phyloP scores from a whole-genome alignment of 1,140 invertebrate genomes.

The Papilio machaon region DNA sequence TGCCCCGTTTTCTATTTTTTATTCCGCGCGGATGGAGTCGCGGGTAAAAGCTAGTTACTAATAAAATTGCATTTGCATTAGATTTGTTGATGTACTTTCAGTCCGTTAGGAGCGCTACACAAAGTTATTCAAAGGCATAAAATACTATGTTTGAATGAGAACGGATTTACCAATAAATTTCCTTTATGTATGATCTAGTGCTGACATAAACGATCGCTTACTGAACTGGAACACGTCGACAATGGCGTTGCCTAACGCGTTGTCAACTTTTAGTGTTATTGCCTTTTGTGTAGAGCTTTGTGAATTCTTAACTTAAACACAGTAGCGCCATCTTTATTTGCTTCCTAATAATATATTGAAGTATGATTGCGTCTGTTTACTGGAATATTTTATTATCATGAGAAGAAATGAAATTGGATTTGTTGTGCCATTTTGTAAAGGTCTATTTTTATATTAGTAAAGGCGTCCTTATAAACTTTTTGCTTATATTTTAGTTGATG shows the following conservation, averaged over 20 bases:
- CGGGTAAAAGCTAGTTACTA: too few relatives aligned
- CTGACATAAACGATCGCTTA: background rate
- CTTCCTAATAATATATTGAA: background rate
- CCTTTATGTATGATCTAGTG: background rate
- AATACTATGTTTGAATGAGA: background rate
- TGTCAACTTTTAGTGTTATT: constrained; percentile 15
- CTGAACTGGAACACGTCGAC: constrained; percentile 11
- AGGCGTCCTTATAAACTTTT: too few relatives aligned
- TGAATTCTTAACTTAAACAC: background rate
- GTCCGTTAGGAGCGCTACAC: background rate
- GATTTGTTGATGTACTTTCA: too few relatives aligned
- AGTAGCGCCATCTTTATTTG: constrained; percentile 1
- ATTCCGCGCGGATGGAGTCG: too few relatives aligned
- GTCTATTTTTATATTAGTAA: too few relatives aligned
- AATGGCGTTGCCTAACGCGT: constrained; percentile 6
- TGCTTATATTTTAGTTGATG: too few relatives aligned
- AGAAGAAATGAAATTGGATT: too few relatives aligned
- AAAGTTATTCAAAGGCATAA: background rate
- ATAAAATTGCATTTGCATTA: too few relatives aligned
- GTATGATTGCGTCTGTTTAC: background rate
- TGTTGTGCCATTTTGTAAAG: too few relatives aligned
- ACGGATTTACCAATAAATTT: background rate
- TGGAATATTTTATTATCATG: too few relatives aligned
- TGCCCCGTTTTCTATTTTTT: too few relatives aligned
- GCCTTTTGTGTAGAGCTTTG: constrained; percentile 23